Evolutionary conservation across 2,888 invertebrate genomes (phyloP).

Genomic region (Trimorus sp.): DNA sequence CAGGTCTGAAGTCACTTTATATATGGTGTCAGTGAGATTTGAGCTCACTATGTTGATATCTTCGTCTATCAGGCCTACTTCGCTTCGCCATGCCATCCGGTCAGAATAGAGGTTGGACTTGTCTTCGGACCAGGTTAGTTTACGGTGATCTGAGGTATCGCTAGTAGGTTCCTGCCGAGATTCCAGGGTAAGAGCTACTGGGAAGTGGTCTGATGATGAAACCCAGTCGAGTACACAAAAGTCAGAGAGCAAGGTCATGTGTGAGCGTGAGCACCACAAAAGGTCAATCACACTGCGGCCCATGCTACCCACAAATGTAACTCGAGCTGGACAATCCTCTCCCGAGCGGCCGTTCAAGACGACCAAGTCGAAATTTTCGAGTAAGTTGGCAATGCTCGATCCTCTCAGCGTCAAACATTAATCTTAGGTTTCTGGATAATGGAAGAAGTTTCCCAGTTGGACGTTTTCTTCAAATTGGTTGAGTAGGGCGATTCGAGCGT

Average conservation of each 20-base stretch:
- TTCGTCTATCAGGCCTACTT: not conserved
- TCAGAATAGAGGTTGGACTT: not conserved
- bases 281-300: constrained; percentile 21
- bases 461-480: not conserved
- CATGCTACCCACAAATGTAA: not conserved
- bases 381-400: not conserved
- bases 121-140: not conserved
- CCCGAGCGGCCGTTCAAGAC: constrained; percentile 2
- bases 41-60: not conserved
- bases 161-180: not conserved
- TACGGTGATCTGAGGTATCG: not conserved
- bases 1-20: not conserved
- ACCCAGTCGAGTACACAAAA: not conserved
- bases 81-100: not conserved
- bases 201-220: constrained; percentile 12
- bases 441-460: not conserved
- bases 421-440: not conserved
- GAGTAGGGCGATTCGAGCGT: not conserved
- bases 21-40: not conserved
- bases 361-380: not conserved
- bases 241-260: not conserved
- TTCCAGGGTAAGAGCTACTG: not conserved
- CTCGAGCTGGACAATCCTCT: constrained; percentile 1
- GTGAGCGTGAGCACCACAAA: not conserved
- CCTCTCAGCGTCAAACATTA: not conserved